Base-by-base conservation (phyloP, 2,888 invertebrate genomes). In the Amphipyra berbera region DNA sequence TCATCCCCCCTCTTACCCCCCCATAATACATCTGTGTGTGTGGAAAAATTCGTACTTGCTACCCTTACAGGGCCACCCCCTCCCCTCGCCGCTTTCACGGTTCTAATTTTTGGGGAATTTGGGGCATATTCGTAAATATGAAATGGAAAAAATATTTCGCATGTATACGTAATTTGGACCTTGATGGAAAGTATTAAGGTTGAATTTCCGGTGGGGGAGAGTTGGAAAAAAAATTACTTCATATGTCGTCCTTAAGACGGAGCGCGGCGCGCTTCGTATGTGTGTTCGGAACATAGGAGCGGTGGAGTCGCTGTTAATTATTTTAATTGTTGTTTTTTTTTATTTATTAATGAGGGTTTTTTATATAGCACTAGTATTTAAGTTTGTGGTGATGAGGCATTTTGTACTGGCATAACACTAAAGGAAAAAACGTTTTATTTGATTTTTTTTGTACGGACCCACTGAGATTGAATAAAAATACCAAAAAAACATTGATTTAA, bases 41-140 rank as follows among this genome's bases (percentile, higher is more conserved):
- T 83, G 82, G 78, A 83, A 88, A 89, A 87, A 89, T 87, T 86
- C 87, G 83, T 88, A 83, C 86, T 76, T 82, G 89, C 84, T 89
- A 86, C 87, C 78, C 81, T 73, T 75, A 73, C 63, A 60, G 64
- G 60, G 74, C 88, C 83, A 80, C 78, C 82, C 84, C 85, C 82
- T 82, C 85, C 82, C 88, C 87, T 79, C 81, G 78, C 84, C 88
- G 90, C 94, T 93, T 95, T 94, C 95, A 95, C 95, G 94, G 95
- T 95, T 95, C 95, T 95, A 95, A 95, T 95, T 95, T 95, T 95
- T 95, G 90, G 94, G 93, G 95, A 95, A 95, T 95, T 95, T 95
- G 94, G 95, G 95, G 93, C 95, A 95, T 95, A 95, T 95, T 95
- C 95, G 95, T 95, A 95, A 95, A 95, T 95, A 95, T 95, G 95